Base-by-base conservation (phyloP, 2,888 invertebrate species). In the Neria commutata region DNA sequence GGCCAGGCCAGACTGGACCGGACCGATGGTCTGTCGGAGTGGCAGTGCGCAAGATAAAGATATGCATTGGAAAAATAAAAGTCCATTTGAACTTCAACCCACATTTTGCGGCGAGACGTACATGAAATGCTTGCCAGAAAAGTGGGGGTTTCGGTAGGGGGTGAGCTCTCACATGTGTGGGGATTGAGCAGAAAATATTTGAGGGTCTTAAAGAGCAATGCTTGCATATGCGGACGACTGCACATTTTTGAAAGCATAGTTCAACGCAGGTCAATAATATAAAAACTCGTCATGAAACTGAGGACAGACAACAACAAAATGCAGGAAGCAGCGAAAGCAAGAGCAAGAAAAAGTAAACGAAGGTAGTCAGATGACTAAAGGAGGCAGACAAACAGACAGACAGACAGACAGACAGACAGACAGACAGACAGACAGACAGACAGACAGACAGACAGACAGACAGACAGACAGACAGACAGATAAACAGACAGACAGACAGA, bases 321-420 rank as follows among this genome's bases (percentile, higher is more conserved):
- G n/a, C 6, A n/a, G n/a, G 37, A 37, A 37, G n/a, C 6, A 14
- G 4, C 37, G n/a, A 37, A 37, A 37, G n/a, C 8, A n/a, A 37
- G 11, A 29, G 4, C 11, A 37, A 37, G n/a, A 8, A 37, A 37
- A 37, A 37, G 6, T 14, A 37, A 14, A 37, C 37, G 11, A 37
- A 37, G 34, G 23, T 21, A 34, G 25, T 3, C 37, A 25, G 52
- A 29, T 5, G 21, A 16, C 23, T 14, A 40, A 53, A 47, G 42
- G 47, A 33, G 49, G 63, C 37, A 59, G 40, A 51, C 37, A 24
- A 51, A 23, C 51, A n/a, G 14, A 37, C 24, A n/a, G n/a, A 51
- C 51, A 23, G n/a, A 37, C 45, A 10, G 11, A 19, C 2, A 3
- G 17, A 16, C 45, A 17, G 21, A 19, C 45, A 10, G 19, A 17